Base-by-base conservation (phyloP, 2,113 vertebrate species). In the Thamnaconus septentrionalis region DNA sequence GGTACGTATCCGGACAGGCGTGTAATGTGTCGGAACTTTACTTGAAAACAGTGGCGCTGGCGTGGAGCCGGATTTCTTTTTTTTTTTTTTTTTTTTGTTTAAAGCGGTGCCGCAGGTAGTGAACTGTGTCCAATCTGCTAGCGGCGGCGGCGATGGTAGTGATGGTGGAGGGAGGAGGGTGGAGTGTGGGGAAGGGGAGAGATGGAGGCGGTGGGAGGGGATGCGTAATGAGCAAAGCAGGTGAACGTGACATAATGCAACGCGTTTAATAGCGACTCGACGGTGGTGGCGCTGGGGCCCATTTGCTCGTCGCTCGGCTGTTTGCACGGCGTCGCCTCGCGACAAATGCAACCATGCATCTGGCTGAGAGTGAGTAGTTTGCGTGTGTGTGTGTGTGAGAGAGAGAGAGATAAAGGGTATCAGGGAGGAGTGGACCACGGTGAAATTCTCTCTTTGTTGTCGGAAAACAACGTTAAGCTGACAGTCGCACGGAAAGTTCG, bases 251-350 rank as follows among this genome's bases (percentile, higher is more conserved):
- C 81, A 69, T 65, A 46, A 74, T 43, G 74, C 45, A 64, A 71
- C 69, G 59, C 41, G 39, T 44, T 62, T 66, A 81, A 76, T 5
- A 56, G 45, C 48, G 8, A 59, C 69, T 47, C 69, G 40, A 58
- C 4, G 50, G 67, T 0, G 70, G 67, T 8, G 3, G 60, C 48
- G 76, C 64, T 59, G 69, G 5, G 80, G 67, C 56, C 82, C 79
- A 85, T 85, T 86, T 77, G 40, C 79, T 62, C 53, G 12, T 50
- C 78, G 69, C 12, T 75, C 65, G 82, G 64, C 64, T 56, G 50
- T 67, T 59, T 4, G 41, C 59, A 69, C 59, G n/a, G 47, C 41
- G 75, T 46, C 44, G 10, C 1, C 12, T 55, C 42, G 55, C 45
- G 49, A 73, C 72, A 59, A 58, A 70, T 5, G 50, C 60, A 61